phyloP scores from a whole-genome alignment of 2,888 invertebrate species.

The Trachelus troglodyta region DNA sequence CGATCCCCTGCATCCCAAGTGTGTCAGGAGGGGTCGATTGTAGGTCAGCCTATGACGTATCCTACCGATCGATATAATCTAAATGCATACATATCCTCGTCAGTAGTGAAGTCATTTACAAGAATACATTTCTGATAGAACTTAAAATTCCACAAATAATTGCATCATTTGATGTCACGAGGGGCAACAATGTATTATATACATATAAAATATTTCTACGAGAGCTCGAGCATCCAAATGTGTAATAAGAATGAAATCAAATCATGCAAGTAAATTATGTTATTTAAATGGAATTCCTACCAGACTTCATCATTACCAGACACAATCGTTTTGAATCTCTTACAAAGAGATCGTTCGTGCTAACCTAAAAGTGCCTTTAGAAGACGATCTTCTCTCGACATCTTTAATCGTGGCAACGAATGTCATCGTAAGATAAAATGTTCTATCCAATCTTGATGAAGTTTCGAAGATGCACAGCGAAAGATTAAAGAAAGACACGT shows the following conservation, averaged over 20 bases:
- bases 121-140: constrained; percentile 26
- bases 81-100: constrained; percentile 33
- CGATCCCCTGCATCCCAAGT: constrained; percentile 15
- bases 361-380: not conserved
- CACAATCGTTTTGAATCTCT: not conserved
- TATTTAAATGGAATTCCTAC: not conserved
- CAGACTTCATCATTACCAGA: not conserved
- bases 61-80: constrained; percentile 42
- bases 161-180: not conserved
- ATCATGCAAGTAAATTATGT: not conserved
- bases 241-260: not conserved
- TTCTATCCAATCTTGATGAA: not conserved
- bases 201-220: not conserved
- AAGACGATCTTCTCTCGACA: not conserved
- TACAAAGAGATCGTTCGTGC: not conserved
- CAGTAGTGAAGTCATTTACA: constrained; percentile 43
- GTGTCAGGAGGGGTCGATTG: constrained; percentile 42
- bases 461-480: not conserved
- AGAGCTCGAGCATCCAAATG: not conserved
- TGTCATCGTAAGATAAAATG: not conserved
- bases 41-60: constrained; percentile 44
- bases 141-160: not conserved
- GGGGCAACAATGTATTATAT: no score
- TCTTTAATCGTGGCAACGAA: not conserved
- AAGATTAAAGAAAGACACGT: constrained; percentile 14